Evolutionary conservation across 2,113 vertebrate genomes (phyloP), one percentile per base, ranked within the genome.

Genomic region (Guaruba guarouba): DNA sequence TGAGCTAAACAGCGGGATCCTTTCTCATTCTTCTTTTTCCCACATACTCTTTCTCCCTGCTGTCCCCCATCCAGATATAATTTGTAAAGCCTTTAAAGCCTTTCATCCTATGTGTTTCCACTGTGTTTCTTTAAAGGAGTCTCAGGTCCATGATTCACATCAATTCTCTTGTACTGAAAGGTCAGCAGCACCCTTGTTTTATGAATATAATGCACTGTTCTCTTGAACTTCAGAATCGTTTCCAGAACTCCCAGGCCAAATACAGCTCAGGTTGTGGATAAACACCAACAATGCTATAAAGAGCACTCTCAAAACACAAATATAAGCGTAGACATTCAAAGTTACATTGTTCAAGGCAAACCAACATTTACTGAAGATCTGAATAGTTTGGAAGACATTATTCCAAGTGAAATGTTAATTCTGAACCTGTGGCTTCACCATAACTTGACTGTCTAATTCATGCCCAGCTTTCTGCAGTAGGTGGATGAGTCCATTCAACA

Each of bases 31-130:
- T 94, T 91, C 83, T 82, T 85, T 79, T 87, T 91, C 88, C 90
- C 94, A 97, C 91, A 96, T 92, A 86, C 82, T 92, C 73, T 73
- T 94, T 92, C 83, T 96, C 78, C 68, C 77, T 82, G 52, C 70
- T 94, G 55, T 86, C 78, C 69, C 88, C 49, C 63, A 76, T 70
- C 73, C 59, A 86, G 80, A 84, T 74, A 84, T 66, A 90, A 95
- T 96, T 97, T 95, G 86, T 92, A 97, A 95, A 92, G 74, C 64
- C 64, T 94, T 93, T 73, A 86, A 87, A 85, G 63, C 83, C 76
- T 96, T 96, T 83, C 39, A 78, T 86, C 51, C 73, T 48, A 49
- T 74, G 82, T 83, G 76, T 92, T 94, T 94, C 90, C 63, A 94
- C 87, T 69, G 82, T 64, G 63, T 78, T 86, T 71, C 51, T 69